These are phyloP conservation scores for Pocillopora verrucosa DNA, from an alignment of 64 coral and sea anemone species.

Conservation along the genomic window DNA sequence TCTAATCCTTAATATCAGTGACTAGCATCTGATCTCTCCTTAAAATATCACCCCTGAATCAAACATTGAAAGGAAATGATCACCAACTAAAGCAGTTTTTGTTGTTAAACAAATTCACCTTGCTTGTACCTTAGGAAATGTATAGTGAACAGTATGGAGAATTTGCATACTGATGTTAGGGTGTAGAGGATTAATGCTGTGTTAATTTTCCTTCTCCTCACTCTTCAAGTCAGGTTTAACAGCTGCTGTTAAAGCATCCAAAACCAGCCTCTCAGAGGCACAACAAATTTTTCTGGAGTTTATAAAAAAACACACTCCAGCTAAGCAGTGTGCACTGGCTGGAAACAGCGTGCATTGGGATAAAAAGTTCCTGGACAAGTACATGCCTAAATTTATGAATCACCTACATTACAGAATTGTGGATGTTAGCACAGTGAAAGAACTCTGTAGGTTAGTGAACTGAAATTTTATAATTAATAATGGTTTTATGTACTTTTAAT, in stretches of 20 bases:
- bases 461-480: too few relatives aligned
- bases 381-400: slow-evolving; percentile 92
- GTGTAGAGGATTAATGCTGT: not conserved
- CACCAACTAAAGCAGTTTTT: too few relatives aligned
- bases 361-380: slow-evolving; percentile 82
- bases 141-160: too few relatives aligned
- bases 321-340: slow-evolving; percentile 64
- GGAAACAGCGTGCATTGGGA: slow-evolving; percentile 97
- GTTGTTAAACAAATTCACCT: too few relatives aligned
- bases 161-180: too few relatives aligned
- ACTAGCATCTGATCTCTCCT: too few relatives aligned
- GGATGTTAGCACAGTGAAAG: slow-evolving; percentile 95
- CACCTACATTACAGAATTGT: slow-evolving; percentile 97
- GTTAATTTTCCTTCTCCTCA: not conserved
- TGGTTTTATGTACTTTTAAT: too few relatives aligned
- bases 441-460: slow-evolving; percentile 82
- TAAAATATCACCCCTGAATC: too few relatives aligned
- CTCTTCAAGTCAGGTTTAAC: slow-evolving; percentile 85
- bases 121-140: too few relatives aligned
- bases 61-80: too few relatives aligned
- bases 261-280: slow-evolving; percentile 59
- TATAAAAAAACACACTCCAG: slow-evolving; percentile 56
- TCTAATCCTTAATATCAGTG: too few relatives aligned
- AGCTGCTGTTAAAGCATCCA: slow-evolving; percentile 71
- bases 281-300: slow-evolving; percentile 88